These are phyloP conservation scores for Standfussiana lucernea DNA, from an alignment of 2,888 invertebrate genomes.

Conservation along the genomic window DNA sequence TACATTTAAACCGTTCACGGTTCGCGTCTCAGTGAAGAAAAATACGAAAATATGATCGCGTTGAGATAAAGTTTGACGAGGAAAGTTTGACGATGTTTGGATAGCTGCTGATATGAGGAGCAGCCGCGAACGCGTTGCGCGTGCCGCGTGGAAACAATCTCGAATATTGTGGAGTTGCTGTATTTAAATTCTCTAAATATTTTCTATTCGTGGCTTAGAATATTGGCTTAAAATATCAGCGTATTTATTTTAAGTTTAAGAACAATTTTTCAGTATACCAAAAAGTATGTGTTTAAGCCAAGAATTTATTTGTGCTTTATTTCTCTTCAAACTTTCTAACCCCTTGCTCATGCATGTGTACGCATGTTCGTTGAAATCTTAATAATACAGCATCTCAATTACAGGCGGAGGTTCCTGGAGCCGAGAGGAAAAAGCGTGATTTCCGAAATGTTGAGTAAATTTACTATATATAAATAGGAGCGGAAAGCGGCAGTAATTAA, in stretches of 20 bases:
- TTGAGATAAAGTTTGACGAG: conserved; percentile 74
- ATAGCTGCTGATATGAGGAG: conserved; percentile 76
- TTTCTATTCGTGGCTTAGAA: conserved; percentile 6
- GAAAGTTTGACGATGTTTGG: conserved; percentile 80
- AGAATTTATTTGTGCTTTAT: not conserved
- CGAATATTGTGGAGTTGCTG: conserved; percentile 38
- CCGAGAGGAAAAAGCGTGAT: conserved; percentile 49
- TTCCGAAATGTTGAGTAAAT: conserved; percentile 34
- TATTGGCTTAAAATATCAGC: conserved; percentile 27
- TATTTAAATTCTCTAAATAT: conserved; percentile 40
- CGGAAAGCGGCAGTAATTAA: conserved; percentile 76
- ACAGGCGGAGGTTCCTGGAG: conserved; percentile 59
- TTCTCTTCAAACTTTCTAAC: conserved; percentile 21
- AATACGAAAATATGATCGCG: conserved; percentile 83
- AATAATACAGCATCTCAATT: conserved; percentile 71
- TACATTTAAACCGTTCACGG: conserved; percentile 82
- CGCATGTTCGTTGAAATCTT: conserved; percentile 73
- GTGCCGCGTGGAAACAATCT: conserved; percentile 53
- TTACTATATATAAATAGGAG: conserved; percentile 30
- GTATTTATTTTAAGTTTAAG: not conserved
- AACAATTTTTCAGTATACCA: not conserved
- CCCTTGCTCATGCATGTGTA: conserved; percentile 38
- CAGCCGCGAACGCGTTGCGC: conserved; percentile 29
- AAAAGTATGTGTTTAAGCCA: not conserved
- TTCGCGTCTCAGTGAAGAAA: conserved; percentile 80